phyloP scores from a whole-genome alignment of 92 coral and sea anemone species.

The Zoanthus gigantus region DNA sequence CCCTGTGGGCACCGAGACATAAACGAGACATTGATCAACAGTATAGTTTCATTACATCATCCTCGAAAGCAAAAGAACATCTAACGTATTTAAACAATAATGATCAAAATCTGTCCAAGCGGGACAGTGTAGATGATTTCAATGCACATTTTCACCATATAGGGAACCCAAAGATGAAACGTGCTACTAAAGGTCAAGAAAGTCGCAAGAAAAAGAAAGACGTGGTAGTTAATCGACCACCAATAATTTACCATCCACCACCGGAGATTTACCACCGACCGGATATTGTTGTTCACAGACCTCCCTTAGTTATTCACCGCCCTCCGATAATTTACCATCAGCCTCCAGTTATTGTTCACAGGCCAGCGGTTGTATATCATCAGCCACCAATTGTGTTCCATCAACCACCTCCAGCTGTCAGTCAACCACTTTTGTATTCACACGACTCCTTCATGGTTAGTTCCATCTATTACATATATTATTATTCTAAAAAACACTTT shows the following conservation, averaged over 20 bases:
- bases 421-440: conserved; percentile 94
- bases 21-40: conserved; percentile 64
- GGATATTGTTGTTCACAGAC: conserved; percentile 96
- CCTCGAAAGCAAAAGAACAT: conserved; percentile 68
- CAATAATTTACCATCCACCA: conserved; percentile 98
- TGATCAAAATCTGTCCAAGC: conserved; percentile 40
- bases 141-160: conserved; percentile 3
- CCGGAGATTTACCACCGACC: conserved; percentile 99
- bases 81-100: conserved; percentile 57
- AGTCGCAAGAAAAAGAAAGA: conserved; percentile 84
- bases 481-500: too few relatives aligned
- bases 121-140: conserved; percentile 59
- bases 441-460: conserved; percentile 95
- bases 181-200: not conserved
- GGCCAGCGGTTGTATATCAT: conserved; percentile 99
- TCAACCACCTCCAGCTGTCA: conserved; percentile 96
- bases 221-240: conserved; percentile 96
- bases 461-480: not conserved
- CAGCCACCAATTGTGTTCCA: conserved; percentile 99
- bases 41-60: conserved; percentile 69
- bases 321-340: conserved; percentile 99
- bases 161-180: conserved; percentile 40
- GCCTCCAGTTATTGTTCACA: conserved; percentile 97
- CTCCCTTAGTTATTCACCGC: conserved; percentile 98
- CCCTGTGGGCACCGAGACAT: conserved; percentile 67